Conservation (phyloP, 2,113 vertebrate genomes). For the Elaphurus davidianus region DNA sequence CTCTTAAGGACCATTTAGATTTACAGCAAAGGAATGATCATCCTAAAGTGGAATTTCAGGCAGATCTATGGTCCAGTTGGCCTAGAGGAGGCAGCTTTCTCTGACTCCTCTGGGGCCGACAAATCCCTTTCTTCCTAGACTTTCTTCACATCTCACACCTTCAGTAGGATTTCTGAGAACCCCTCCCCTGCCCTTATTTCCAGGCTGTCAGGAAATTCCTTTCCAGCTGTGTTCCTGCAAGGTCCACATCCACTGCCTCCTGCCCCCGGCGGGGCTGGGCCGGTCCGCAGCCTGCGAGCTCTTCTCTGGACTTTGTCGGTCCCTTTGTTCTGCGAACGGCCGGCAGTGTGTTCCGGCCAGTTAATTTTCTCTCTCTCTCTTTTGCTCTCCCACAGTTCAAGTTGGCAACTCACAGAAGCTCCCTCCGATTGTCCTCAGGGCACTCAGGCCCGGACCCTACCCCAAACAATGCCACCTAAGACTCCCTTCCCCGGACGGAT, state of each 20-base stretch:
- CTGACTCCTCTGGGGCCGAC: not conserved
- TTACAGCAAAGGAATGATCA: not conserved
- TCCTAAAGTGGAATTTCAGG: not conserved
- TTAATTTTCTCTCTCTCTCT: too few relatives aligned
- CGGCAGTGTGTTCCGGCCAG: too few relatives aligned
- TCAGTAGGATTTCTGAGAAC: not conserved
- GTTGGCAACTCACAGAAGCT: too few relatives aligned
- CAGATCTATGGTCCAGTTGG: not conserved
- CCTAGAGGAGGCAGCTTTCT: not conserved
- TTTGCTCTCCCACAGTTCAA: too few relatives aligned
- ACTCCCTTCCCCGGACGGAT: too few relatives aligned
- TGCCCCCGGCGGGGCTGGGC: too few relatives aligned
- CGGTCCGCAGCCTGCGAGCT: too few relatives aligned
- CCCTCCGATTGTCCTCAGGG: too few relatives aligned
- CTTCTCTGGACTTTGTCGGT: too few relatives aligned
- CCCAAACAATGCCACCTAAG: too few relatives aligned
- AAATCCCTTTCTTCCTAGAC: not conserved
- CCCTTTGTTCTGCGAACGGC: too few relatives aligned
- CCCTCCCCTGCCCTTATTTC: not conserved
- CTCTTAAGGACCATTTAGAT: not conserved
- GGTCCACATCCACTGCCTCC: not conserved
- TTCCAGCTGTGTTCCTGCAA: not conserved
- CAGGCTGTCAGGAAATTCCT: not conserved
- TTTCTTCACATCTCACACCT: not conserved
- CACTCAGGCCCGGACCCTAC: too few relatives aligned